Base-by-base conservation (phyloP, 2,888 invertebrate genomes). In the Folsomia manolachei region DNA sequence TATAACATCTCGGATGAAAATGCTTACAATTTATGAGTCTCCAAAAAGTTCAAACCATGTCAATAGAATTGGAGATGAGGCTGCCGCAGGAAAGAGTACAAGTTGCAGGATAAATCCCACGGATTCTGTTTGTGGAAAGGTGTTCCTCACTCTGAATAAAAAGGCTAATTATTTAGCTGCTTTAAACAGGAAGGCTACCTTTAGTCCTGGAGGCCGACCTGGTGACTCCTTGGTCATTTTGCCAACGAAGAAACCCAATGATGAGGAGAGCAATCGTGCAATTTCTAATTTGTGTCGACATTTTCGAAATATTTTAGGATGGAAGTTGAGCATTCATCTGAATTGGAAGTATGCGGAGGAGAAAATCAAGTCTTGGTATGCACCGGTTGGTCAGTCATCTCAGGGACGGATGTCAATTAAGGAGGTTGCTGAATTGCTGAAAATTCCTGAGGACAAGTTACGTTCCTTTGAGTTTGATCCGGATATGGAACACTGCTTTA, bases 311-410 rank as follows among this genome's bases (percentile, higher is more conserved):
- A 63, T 70, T 52, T 72, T 75, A 18, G 68, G 70, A 18, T 75
- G 75, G 75, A 67, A 70, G 1, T 23, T 75, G 14, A 51, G 67
- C 1, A 71, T 70, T 14, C 72, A 72, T 11, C 60, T 72, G 14
- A 63, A 70, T 21, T 75, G 75, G 75, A 75, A 70, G 39, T 70
- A 75, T 19, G 62, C 67, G 14, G 75, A 75, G 56, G 71, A 68
- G 14, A 53, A 63, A 19, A 56, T 70, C 1, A 27, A 21, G 18
- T 62, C 2, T 0, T 75, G 70, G 72, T 27, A 18, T 27, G 1
- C 63, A 2, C 23, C 52, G 0, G 69, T 64, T n/a, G 24, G 56
- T 61, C 14, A 27, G 52, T n/a, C 63, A 63, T 7, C 19, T 27
- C 4, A 51, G 7, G 9, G 23, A 18, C 18, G n/a, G 1, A 19